phyloP scores from a whole-genome alignment of 1,140 invertebrate species.

The Geopemphigus sp. region DNA sequence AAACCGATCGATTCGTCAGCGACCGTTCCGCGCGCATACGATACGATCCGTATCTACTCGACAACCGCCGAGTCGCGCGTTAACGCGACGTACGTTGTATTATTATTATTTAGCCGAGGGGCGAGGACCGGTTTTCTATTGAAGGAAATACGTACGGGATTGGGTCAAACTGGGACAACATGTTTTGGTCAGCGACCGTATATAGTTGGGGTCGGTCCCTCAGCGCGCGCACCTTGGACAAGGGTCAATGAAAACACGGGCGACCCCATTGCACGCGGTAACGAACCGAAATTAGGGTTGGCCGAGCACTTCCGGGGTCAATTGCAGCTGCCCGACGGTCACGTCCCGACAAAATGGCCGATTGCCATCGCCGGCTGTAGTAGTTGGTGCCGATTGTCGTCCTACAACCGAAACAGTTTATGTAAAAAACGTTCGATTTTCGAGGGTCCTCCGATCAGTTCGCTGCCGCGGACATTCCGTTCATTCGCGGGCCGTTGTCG shows the following conservation, averaged over 20 bases:
- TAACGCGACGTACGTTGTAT: too few species aligned
- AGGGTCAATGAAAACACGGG: conserved; percentile 47
- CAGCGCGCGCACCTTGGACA: neutral
- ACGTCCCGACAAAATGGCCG: conserved; percentile 37
- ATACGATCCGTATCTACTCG: too few species aligned
- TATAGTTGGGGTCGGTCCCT: conserved; percentile 40
- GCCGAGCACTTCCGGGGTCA: conserved; percentile 43
- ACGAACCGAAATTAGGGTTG: conserved; percentile 24
- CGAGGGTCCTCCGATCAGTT: neutral
- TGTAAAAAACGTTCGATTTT: neutral
- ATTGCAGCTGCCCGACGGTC: conserved; percentile 37
- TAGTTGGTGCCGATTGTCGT: too few species aligned
- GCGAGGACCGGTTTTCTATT: too few species aligned
- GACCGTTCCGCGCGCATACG: too few species aligned
- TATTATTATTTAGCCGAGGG: too few species aligned
- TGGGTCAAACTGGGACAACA: conserved; percentile 24
- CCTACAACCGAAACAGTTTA: neutral
- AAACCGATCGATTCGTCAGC: too few species aligned
- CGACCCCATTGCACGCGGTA: conserved; percentile 19
- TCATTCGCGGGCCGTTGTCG: neutral
- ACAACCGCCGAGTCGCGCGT: too few species aligned
- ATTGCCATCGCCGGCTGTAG: neutral
- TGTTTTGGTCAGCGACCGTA: conserved; percentile 30
- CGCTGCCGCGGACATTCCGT: neutral
- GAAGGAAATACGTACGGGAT: neutral